phyloP scores from a whole-genome alignment of 1,140 invertebrate genomes.

The Musca vetustissima region DNA sequence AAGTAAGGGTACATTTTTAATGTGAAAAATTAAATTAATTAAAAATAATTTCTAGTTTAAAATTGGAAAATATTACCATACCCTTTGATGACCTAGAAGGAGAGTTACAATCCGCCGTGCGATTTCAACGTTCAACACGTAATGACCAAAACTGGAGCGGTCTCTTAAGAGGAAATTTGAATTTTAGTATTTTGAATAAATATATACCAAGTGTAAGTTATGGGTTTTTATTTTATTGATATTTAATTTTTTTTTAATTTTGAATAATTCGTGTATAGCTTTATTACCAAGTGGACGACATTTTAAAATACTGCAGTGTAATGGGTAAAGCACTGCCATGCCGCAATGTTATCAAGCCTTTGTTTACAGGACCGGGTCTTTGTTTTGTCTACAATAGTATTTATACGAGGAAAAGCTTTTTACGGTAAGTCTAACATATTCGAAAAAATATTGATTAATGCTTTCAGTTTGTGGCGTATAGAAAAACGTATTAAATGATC shows the following conservation, averaged over 20 bases:
- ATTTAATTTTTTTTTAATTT: too few relatives aligned
- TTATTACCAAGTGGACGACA: not conserved
- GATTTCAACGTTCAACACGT: not conserved
- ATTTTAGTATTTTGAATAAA: not conserved
- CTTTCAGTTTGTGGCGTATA: too few relatives aligned
- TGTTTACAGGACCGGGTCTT: not conserved
- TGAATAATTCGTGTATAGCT: not conserved
- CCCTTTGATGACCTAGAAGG: not conserved
- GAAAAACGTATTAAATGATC: too few relatives aligned
- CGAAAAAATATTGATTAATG: too few relatives aligned
- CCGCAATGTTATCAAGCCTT: not conserved
- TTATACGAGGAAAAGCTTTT: not conserved
- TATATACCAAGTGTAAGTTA: not conserved
- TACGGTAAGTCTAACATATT: not conserved
- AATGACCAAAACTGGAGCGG: not conserved
- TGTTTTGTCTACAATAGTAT: conserved; percentile 17
- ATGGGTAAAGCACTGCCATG: not conserved
- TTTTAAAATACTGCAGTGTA: not conserved
- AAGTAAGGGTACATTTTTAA: not conserved
- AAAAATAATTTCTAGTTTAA: not conserved
- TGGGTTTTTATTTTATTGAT: not conserved
- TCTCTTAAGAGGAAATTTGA: not conserved
- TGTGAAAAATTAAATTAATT: too few relatives aligned
- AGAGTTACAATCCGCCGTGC: not conserved
- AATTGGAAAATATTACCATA: not conserved